Evolutionary conservation across 2,888 invertebrate genomes (phyloP), one percentile per base, ranked within the genome.

Genomic region (Microchrysa polita): DNA sequence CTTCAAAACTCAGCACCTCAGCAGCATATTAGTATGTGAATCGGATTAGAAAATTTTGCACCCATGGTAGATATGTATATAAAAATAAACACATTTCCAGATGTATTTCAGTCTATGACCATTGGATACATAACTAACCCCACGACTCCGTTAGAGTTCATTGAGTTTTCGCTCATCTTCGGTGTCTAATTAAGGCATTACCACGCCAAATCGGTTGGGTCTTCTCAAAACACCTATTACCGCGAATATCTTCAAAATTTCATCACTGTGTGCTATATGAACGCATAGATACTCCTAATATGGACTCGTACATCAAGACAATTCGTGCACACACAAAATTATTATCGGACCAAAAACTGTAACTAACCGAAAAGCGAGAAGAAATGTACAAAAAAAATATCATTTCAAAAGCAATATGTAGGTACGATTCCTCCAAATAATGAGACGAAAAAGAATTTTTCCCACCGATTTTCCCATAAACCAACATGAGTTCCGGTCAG

Each of bases 391-490:
- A 34, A 65, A 65, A n/a, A 65, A 65, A 65, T 65, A 65, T 65
- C 65, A 65, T 65, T 65, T 65, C 48, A 48, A 65, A 44, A 48
- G n/a, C n/a, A n/a, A n/a, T n/a, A n/a, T n/a, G n/a, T n/a, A 65
- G 44, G 12, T 34, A 34, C 27, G 7, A 34, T 34, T 34, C 27
- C 27, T 2, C 2, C 27, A 34, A 34, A 34, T n/a, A n/a, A n/a
- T 34, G 16, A 65, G 12, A n/a, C 44, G 14, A 65, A 65, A 42
- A 65, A 65, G 40, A 55, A 69, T 57, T 69, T 69, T 69, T 69
- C 69, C 42, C 69, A 69, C 69, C 55, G 27, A 69, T 69, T 69
- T 67, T 69, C 55, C 69, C 69, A 69, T 69, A 69, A 42, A 57
- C 40, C 69, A 18, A 22, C 57, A 34, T 34, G 27, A 7, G 27